These are phyloP conservation scores for Notoglanidium macrostoma DNA, from an alignment of 2,797 vertebrate species.

Conservation along the genomic window DNA sequence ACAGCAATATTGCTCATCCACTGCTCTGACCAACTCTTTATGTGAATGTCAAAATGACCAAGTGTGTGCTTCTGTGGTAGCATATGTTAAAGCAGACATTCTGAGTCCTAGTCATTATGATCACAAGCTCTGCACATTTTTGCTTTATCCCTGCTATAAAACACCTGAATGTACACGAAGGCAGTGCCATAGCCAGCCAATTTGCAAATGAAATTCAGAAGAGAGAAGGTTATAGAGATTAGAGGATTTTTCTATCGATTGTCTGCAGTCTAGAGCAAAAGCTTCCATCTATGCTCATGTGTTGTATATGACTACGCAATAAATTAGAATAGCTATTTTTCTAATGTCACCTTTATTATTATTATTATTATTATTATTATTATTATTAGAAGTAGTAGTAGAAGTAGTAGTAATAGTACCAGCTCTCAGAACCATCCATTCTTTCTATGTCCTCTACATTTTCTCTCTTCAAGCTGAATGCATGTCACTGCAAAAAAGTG, in stretches of 20 bases:
- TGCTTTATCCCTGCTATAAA: background rate
- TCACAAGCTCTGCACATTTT: background rate
- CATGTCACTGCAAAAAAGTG: background rate
- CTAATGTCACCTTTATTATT: background rate
- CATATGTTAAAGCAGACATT: background rate
- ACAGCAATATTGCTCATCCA: constrained; percentile 22
- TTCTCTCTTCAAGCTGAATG: background rate
- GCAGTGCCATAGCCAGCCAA: background rate
- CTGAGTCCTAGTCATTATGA: background rate
- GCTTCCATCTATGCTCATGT: no score
- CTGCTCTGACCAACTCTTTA: constrained; percentile 19
- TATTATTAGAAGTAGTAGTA: background rate
- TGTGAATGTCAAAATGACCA: constrained; percentile 16
- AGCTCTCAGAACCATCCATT: background rate
- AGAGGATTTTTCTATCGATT: background rate
- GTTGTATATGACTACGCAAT: background rate
- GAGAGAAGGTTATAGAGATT: background rate
- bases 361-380: background rate
- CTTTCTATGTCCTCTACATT: background rate
- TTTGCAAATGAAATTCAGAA: constrained; percentile 7
- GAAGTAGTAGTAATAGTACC: background rate
- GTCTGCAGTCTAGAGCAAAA: background rate
- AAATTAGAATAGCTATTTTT: background rate
- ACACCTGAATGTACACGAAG: background rate
- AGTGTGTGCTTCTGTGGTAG: constrained; percentile 2